Evolutionary conservation across 2,797 vertebrate species (phyloP).

Genomic region (Macrochelys suwanniensis): DNA sequence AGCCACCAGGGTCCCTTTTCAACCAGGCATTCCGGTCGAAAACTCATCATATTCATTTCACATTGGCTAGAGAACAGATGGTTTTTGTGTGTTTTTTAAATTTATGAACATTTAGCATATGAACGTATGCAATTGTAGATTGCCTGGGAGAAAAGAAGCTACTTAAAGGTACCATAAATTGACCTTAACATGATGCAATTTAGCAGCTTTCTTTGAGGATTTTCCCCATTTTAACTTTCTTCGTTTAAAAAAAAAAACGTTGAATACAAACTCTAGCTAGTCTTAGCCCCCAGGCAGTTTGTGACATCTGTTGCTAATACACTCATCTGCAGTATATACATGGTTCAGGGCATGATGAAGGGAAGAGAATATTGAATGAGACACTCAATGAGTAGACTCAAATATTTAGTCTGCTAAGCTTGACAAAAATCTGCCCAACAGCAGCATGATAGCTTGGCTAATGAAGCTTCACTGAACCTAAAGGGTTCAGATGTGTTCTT

Average conservation of each 20-base stretch:
- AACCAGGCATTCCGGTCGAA: too few species aligned
- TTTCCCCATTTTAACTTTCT: slow-evolving; percentile 26
- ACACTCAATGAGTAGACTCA: background rate
- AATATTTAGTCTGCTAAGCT: background rate
- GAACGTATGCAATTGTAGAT: background rate
- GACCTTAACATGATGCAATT: background rate
- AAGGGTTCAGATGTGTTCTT: background rate
- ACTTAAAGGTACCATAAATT: background rate
- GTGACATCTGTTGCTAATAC: background rate
- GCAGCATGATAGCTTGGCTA: background rate
- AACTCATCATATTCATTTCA: slow-evolving; percentile 3
- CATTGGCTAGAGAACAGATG: background rate
- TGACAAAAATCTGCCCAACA: background rate
- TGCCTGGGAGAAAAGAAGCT: slow-evolving; percentile 3
- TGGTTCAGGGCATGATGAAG: accelerated
- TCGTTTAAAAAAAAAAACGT: background rate
- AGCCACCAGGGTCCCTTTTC: too few species aligned
- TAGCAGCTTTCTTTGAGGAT: slow-evolving; percentile 33
- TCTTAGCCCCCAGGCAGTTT: background rate
- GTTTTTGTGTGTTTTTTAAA: slow-evolving; percentile 7
- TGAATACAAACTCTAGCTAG: slow-evolving; percentile 16
- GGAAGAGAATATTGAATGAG: background rate
- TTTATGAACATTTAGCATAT: slow-evolving; percentile 14
- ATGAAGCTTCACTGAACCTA: background rate
- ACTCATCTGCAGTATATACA: background rate